Evolutionary conservation across 1,140 invertebrate species (phyloP), one percentile per base, ranked within the genome.

Genomic region (Caenorhabditis brenneri): DNA sequence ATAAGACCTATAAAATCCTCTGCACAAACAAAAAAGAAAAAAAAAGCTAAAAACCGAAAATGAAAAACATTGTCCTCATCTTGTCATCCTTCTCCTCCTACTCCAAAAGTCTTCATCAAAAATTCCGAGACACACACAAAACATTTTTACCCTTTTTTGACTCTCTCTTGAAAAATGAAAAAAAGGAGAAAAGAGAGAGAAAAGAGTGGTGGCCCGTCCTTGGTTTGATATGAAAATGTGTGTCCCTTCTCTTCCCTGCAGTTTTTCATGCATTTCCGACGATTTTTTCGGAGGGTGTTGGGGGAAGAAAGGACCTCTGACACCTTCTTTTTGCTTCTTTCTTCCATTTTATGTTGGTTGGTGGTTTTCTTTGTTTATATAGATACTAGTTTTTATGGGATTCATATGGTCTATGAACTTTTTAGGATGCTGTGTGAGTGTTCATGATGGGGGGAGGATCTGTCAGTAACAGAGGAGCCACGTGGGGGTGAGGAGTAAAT

Each of bases 251-350:
- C 39, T 42, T 42, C 31, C 12, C 29, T 74, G 65, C 65, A 74
- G 65, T 74, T 74, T 74, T 74, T 74, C 65, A 74, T 74, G 65
- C 65, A 74, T 74, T 74, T 74, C 65, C 65, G 36, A 74, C 65
- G 65, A 42, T 74, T 74, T 74, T 27, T 51, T 19, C n/a, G 24
- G n/a, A n/a, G n/a, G n/a, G n/a, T n/a, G n/a, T n/a, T n/a, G n/a
- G n/a, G n/a, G n/a, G n/a, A n/a, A n/a, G n/a, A 16, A 33, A n/a
- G 2, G 27, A 24, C 65, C 36, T 42, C 27, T 42, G 65, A 74
- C 65, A 65, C 58, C 58, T 42, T 74, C 65, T 74, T n/a, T 65
- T 74, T 65, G 29, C 65, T 39, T 74, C 36, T 74, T 74, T 24
- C 15, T 74, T n/a, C n/a, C n/a, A n/a, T n/a, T 19, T 33, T 65